phyloP scores from a whole-genome alignment of 1,140 invertebrate species.

The Trinorchestia longiramus region DNA sequence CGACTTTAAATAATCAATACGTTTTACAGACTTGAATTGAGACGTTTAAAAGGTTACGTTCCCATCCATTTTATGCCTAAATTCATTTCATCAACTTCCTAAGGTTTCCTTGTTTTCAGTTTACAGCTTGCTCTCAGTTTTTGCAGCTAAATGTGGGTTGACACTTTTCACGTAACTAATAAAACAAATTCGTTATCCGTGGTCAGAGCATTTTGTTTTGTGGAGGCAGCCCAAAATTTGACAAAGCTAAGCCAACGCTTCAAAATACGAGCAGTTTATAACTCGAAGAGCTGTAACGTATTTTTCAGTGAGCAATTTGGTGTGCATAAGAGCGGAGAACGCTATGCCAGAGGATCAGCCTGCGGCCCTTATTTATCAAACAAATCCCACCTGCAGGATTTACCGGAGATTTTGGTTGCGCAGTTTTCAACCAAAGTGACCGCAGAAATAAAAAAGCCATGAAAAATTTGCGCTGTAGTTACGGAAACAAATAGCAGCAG shows the following conservation, averaged over 20 bases:
- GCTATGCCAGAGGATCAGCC: neutral
- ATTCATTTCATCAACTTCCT: too few relatives aligned
- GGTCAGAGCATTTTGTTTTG: neutral
- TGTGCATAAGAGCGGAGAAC: neutral
- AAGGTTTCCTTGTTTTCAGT: too few relatives aligned
- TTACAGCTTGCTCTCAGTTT: too few relatives aligned
- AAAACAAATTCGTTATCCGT: neutral
- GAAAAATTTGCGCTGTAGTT: neutral
- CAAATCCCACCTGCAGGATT: neutral
- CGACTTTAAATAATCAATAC: too few relatives aligned
- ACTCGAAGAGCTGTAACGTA: neutral
- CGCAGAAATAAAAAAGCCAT: neutral
- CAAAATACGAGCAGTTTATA: neutral
- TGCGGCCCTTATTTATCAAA: conserved; percentile 19
- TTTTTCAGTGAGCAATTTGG: neutral
- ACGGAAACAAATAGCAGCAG: neutral
- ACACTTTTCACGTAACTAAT: too few relatives aligned
- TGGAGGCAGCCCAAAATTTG: neutral
- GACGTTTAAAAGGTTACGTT: too few relatives aligned
- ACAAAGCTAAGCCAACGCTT: neutral
- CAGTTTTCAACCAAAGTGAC: neutral
- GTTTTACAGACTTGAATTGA: too few relatives aligned
- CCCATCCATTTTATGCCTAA: too few relatives aligned
- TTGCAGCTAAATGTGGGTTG: too few relatives aligned
- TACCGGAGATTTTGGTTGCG: neutral